phyloP scores from a whole-genome alignment of 2,888 invertebrate species.

The Carpatolechia fugitivella region DNA sequence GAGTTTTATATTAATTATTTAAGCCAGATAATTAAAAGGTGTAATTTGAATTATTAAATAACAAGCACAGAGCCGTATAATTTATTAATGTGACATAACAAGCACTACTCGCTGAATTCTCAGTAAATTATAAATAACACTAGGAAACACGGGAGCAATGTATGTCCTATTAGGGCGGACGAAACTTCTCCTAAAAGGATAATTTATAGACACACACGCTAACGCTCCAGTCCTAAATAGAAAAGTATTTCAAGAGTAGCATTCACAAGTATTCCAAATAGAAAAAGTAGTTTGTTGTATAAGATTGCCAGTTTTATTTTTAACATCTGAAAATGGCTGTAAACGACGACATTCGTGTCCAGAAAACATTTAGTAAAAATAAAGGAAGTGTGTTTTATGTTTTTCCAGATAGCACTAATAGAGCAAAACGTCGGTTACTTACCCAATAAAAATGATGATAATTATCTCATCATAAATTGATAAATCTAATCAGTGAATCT shows the following conservation, averaged over 20 bases:
- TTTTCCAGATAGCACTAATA: too few species aligned
- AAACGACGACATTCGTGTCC: not conserved
- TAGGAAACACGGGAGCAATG: not conserved
- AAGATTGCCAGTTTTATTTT: slow-evolving; percentile 60
- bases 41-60: not conserved
- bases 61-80: not conserved
- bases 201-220: not conserved
- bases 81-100: not conserved
- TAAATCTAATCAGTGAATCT: not conserved
- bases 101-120: not conserved
- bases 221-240: not conserved
- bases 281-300: slow-evolving; percentile 10
- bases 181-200: not conserved
- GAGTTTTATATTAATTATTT: too few species aligned
- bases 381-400: too few species aligned
- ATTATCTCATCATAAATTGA: not conserved
- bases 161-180: not conserved
- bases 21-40: too few species aligned
- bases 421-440: too few species aligned
- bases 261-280: slow-evolving; percentile 41
- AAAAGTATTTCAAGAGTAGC: slow-evolving; percentile 27
- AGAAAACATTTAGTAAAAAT: too few species aligned
- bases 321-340: slow-evolving; percentile 19
- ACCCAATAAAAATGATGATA: not conserved
- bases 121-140: slow-evolving; percentile 3